Evolutionary conservation across 2,888 invertebrate genomes (phyloP), one percentile per base, ranked within the genome.

Genomic region (Folsomia manolachei): DNA sequence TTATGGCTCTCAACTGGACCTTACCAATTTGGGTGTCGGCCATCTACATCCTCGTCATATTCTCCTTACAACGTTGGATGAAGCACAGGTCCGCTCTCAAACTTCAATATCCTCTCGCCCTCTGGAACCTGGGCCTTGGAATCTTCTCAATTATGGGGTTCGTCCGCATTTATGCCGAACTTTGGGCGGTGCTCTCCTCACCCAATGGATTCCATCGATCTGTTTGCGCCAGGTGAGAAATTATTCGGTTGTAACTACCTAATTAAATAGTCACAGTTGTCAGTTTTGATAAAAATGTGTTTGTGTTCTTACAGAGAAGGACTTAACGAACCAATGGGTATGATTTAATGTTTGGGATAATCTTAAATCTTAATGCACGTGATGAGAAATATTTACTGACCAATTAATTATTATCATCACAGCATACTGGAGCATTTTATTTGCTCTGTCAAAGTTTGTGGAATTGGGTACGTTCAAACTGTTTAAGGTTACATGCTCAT

Each of bases 301-400:
- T 62, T 7, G 19, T 19, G 18, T 62, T 61, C 24, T 51, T 56
- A 52, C 70, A 74, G 74, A 62, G 72, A 70, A 23, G 66, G 66
- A 18, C 63, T 70, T 1, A 77, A 75, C 52, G 72, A 75, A 21
- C 75, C 75, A 2, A 73, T 74, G 65, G 75, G 64, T 64, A 27
- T 4, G 62, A 19, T 2, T 63, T 39, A 39, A 4, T 14, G 39
- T 39, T 39, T 39, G 39, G 4, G 39, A 39, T 39, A 39, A 39
- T 39, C 14, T 39, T 4, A 39, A n/a, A n/a, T n/a, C n/a, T n/a
- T n/a, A n/a, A n/a, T n/a, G n/a, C n/a, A n/a, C n/a, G n/a, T n/a
- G n/a, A n/a, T n/a, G n/a, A n/a, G n/a, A n/a, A n/a, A n/a, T n/a
- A n/a, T n/a, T n/a, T n/a, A n/a, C n/a, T n/a, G n/a, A n/a, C n/a